A percentile compares a stretch with the other conserved stretches of the same genome.
These are phyloP conservation scores for Pantherophis guttatus DNA, from an alignment of 2,113 vertebrate species.

Conservation along the genomic window DNA sequence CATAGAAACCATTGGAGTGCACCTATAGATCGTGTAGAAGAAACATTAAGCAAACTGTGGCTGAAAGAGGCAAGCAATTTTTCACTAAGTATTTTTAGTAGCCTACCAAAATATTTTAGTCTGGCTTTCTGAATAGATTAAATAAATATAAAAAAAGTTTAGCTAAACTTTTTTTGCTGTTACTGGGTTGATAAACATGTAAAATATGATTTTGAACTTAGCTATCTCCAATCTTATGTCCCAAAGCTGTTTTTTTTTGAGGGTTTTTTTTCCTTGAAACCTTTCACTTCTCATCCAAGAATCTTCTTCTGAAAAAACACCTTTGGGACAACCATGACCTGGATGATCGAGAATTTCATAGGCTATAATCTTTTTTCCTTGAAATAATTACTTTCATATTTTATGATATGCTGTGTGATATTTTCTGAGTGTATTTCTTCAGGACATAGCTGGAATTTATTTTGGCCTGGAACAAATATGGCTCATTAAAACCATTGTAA, in stretches of 20 bases:
- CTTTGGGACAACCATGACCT: not conserved
- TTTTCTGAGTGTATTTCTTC: not conserved
- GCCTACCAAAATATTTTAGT: not conserved
- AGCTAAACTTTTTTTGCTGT: not conserved
- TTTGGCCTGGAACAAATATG: not conserved
- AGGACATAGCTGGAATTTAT: not conserved
- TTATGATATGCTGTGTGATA: not conserved
- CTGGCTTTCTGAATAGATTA: not conserved
- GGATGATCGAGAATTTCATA: not conserved
- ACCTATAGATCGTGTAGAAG: slow-evolving; percentile 64
- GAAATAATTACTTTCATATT: not conserved
- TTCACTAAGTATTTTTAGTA: not conserved
- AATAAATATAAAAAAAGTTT: not conserved
- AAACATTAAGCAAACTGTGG: slow-evolving; percentile 64
- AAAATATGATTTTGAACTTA: not conserved
- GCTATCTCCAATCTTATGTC: not conserved
- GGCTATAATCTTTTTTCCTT: not conserved
- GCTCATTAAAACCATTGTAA: not conserved
- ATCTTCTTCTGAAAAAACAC: not conserved
- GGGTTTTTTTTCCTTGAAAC: not conserved
- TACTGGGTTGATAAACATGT: not conserved
- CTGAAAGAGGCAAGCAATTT: slow-evolving; percentile 21
- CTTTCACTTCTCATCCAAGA: not conserved
- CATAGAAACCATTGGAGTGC: slow-evolving; percentile 44
- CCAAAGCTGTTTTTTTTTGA: not conserved